These are phyloP conservation scores for Connochaetes taurinus DNA, from an alignment of 2,113 vertebrate genomes.

Conservation along the genomic window DNA sequence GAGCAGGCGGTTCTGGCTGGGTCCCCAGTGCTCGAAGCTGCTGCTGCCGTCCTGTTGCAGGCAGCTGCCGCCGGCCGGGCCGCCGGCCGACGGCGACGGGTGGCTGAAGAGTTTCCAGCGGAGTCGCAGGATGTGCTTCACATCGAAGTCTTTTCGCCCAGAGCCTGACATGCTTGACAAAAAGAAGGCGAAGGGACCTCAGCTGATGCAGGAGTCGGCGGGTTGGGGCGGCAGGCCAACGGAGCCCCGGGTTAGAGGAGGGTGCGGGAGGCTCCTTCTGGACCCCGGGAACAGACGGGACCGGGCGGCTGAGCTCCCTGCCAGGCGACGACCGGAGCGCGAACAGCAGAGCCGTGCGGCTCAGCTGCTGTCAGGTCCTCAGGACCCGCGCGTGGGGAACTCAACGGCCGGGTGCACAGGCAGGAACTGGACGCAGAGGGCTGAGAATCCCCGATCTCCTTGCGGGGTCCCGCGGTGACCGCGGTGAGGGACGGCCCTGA, in stretches of 20 bases:
- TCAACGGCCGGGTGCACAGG: conserved; percentile 10
- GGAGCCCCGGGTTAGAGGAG: not conserved
- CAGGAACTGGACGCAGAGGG: not conserved
- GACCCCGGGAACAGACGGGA: not conserved
- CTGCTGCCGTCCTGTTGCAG: conserved; percentile 71
- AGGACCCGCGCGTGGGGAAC: not conserved
- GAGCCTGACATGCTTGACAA: conserved; percentile 80
- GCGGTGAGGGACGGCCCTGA: conserved; percentile 43
- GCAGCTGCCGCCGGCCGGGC: conserved; percentile 73
- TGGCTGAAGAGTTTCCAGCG: conserved; percentile 87
- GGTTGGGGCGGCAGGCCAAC: not conserved
- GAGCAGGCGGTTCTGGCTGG: conserved; percentile 81
- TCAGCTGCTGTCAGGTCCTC: not conserved
- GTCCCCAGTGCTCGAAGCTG: conserved; percentile 84
- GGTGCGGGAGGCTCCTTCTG: not conserved
- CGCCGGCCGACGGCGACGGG: conserved; percentile 73
- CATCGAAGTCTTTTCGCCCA: conserved; percentile 84
- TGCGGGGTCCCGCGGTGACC: not conserved
- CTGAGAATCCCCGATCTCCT: not conserved
- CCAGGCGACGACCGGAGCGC: not conserved
- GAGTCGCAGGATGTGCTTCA: conserved; percentile 84
- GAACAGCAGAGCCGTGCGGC: not conserved
- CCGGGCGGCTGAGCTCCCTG: not conserved
- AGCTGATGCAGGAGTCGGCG: not conserved
- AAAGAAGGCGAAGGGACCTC: not conserved